Base-by-base conservation (phyloP, 2,113 vertebrate genomes). In the Eclectus roratus region DNA sequence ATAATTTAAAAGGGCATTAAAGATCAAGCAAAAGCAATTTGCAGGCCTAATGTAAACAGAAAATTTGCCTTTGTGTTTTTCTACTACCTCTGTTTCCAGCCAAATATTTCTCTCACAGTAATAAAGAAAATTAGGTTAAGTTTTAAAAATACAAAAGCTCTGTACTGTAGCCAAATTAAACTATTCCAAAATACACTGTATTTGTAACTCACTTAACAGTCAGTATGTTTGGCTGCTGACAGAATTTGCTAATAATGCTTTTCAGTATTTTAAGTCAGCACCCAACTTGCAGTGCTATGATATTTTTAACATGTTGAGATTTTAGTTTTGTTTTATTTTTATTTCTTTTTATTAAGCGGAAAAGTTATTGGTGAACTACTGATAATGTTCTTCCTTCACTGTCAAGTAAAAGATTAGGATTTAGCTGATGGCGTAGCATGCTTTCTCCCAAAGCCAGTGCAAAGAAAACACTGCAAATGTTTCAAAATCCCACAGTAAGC, bases 141-240 rank as follows among this genome's bases (percentile, higher is more conserved):
- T 88, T 94, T 93, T 92, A 88, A 96, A 96, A 95, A 96, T 78
- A 95, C 41, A 91, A 83, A 76, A 80, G 76, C 65, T 80, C 56
- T 71, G 80, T 78, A 91, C 47, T 33, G 37, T 10, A 79, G 92
- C 80, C 85, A 94, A 86, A 90, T 88, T 79, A 88, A 94, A 94
- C 88, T 79, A 73, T 88, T 93, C 66, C 58, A 93, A 94, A 85
- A 88, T 29, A 83, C 58, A 61, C 47, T 69, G 76, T n/a, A 84
- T 79, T 90, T 88, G 80, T 80, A 92, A 91, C 44, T 85, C 74
- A 53, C 50, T 85, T 68, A 64, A 74, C 20, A 74, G 85, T 64
- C 85, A 85, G 55, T 23, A 85, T 80, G 68, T 68, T 70, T 81
- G 76, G 76, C 24, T 1, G 1, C 58, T 84, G 88, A 91, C 80